Percentiles rank a stretch among this genome's conserved stretches.
phyloP scores from a whole-genome alignment of 2,888 invertebrate genomes.

The Desoria tigrina region DNA sequence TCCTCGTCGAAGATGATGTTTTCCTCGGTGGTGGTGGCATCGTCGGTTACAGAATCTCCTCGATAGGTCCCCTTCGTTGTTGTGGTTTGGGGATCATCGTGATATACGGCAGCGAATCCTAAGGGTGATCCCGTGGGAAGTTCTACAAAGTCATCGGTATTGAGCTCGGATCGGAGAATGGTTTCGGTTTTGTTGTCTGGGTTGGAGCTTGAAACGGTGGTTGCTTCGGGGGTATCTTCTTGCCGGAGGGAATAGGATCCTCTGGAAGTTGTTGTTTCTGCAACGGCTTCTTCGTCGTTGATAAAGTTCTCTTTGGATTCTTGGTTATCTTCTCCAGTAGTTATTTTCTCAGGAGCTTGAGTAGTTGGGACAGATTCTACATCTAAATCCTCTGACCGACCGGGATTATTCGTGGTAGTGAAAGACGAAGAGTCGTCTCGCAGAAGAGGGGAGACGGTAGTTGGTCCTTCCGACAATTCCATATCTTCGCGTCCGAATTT shows the following conservation, averaged over 20 bases:
- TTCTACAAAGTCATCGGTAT: conserved; percentile 27
- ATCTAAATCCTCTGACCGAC: conserved; percentile 5
- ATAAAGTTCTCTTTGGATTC: not conserved
- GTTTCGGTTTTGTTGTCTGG: not conserved
- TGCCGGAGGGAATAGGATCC: conserved; percentile 1
- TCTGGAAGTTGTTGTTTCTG: conserved; percentile 9
- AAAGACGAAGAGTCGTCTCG: not conserved
- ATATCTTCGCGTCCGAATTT: not conserved
- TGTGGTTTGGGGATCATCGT: conserved; percentile 11
- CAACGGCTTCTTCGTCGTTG: conserved; percentile 4
- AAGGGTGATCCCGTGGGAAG: conserved; percentile 27
- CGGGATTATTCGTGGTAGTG: too few relatives aligned
- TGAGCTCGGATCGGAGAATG: not conserved
- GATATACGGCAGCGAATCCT: conserved; percentile 25
- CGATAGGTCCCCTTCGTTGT: not conserved
- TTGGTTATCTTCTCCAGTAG: not conserved
- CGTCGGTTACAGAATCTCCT: not conserved
- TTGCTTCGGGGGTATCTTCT: not conserved
- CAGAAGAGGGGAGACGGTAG: not conserved
- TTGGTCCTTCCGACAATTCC: not conserved
- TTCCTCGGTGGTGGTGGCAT: not conserved
- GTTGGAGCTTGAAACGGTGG: not conserved
- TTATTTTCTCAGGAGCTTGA: not conserved
- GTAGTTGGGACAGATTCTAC: too few relatives aligned
- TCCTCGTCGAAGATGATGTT: not conserved